Evolutionary conservation across 2,113 vertebrate genomes (phyloP), one percentile per base, ranked within the genome.

Genomic region (Uria lomvia): DNA sequence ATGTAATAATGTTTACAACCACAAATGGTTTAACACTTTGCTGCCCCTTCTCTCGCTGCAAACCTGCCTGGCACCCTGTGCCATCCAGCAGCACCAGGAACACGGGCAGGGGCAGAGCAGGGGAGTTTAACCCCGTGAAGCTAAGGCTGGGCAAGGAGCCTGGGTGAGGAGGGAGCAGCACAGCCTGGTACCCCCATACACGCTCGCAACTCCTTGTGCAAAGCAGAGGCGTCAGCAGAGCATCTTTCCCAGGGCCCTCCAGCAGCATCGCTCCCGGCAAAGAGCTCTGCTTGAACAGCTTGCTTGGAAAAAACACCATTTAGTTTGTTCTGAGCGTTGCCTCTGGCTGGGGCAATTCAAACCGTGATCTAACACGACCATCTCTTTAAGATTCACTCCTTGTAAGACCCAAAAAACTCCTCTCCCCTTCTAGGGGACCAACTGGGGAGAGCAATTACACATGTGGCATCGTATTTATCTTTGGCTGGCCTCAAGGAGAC

Each of bases 1-100:
- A 71, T 16, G 4, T 32, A 56, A 52, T 17, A 65, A 65, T 27
- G 30, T 68, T 42, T 86, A 83, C 50, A 66, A 24, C 34, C 40
- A 80, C 74, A 92, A 93, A 20, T 11, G 22, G 38, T 52, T 93
- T 88, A 91, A 91, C 59, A 67, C 62, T 85, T 75, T 71, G 32
- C 56, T 71, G 23, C 23, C 36, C 34, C 36, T 79, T 62, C 67
- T 79, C 73, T 70, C 36, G 60, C 42, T 47, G 49, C 53, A 83
- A 88, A 55, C 30, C n/a, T 76, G 56, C 62, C 62, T 65, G 56
- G 73, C 50, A 59, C 43, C 20, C 55, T 30, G 27, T 16, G 15
- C 27, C 76, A 40, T 5, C 47, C 47, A 74, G 36, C 36, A 40
- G 63, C 53, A 72, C n/a, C 47, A 67, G 49, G 47, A 80, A 63